Evolutionary conservation across 1,140 invertebrate species (phyloP).

Genomic region (Agraylea sexmaculata): DNA sequence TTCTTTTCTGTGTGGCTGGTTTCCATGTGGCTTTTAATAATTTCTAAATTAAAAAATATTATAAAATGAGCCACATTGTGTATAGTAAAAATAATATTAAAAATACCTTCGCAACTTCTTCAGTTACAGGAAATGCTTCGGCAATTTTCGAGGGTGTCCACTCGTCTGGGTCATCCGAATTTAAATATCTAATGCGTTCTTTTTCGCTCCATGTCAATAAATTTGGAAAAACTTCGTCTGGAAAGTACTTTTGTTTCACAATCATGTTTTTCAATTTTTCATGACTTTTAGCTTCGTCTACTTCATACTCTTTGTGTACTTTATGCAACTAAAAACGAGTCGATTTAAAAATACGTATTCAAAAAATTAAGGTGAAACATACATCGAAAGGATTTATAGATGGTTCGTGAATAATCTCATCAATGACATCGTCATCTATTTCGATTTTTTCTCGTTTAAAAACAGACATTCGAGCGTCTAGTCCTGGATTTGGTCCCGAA

Average conservation of each 20-base stretch:
- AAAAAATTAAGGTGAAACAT: no score
- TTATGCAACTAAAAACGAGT: conserved; percentile 22
- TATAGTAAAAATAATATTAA: conserved; percentile 16
- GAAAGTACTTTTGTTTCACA: conserved; percentile 61
- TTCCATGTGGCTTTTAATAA: conserved; percentile 51
- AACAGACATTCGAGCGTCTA: no score
- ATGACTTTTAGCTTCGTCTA: conserved; percentile 28
- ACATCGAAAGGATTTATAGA: no score
- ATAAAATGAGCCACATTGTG: no score
- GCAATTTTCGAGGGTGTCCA: conserved; percentile 63
- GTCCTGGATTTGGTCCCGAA: no score
- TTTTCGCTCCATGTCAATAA: conserved; percentile 77
- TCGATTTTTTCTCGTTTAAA: neutral
- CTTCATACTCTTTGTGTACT: conserved; percentile 29
- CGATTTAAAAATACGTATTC: no score
- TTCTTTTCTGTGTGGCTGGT: conserved; percentile 40
- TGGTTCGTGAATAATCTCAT: neutral
- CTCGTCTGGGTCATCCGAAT: conserved; percentile 51
- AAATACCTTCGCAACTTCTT: conserved; percentile 42
- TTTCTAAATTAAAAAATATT: conserved; percentile 36
- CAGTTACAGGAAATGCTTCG: conserved; percentile 65
- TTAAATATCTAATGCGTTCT: conserved; percentile 63
- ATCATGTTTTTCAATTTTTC: conserved; percentile 45
- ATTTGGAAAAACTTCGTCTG: conserved; percentile 52
- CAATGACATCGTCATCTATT: neutral